Conservation (phyloP, 2,797 vertebrate genomes). For the Argyrosomus regius region DNA sequence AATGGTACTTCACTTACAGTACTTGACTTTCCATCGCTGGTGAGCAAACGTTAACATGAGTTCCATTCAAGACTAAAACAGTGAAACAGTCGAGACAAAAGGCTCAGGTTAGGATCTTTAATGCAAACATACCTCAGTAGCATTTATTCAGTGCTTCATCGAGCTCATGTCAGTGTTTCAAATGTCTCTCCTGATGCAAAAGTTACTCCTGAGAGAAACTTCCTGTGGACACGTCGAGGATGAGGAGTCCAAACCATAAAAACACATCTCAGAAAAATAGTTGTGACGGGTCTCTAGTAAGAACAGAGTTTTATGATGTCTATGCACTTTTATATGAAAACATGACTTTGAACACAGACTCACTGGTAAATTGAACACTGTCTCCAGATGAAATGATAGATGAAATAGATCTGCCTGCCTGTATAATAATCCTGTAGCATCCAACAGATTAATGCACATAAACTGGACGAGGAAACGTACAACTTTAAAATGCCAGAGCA, state of each 20-base stretch:
- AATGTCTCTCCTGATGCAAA: background rate
- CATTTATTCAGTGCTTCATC: background rate
- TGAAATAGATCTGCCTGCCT: too few species aligned
- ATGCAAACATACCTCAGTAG: conserved; percentile 34
- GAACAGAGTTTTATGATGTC: background rate
- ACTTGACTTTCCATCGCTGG: background rate
- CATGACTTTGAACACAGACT: background rate
- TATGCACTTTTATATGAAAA: background rate
- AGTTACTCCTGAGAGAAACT: background rate
- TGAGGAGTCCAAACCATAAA: background rate
- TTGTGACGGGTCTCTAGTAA: background rate
- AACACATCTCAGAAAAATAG: background rate
- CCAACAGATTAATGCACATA: background rate
- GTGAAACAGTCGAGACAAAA: background rate
- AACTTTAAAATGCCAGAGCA: background rate
- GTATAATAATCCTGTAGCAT: background rate
- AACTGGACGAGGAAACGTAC: background rate
- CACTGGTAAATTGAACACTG: background rate
- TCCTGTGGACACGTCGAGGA: background rate
- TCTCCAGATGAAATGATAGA: background rate
- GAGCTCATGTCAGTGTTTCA: conserved; percentile 4
- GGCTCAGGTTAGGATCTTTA: conserved; percentile 15
- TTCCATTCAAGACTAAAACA: background rate
- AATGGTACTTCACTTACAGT: background rate
- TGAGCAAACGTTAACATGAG: background rate